Evolutionary conservation across 2,797 vertebrate species (phyloP).

Genomic region (Halcyon leucocephala): DNA sequence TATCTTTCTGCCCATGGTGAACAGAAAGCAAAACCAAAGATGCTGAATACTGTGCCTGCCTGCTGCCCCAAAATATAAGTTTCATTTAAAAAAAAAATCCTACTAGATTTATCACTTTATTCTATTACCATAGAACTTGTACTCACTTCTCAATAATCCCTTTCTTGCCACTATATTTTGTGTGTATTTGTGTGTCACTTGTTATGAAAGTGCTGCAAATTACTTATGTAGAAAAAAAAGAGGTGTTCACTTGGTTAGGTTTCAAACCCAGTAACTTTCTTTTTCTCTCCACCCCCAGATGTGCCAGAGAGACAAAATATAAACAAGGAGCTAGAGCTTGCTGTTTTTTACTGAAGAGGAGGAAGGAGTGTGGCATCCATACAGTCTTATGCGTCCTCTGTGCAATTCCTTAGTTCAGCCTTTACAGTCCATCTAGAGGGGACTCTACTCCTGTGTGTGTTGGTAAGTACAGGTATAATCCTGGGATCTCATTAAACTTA

Average conservation of each 20-base stretch:
- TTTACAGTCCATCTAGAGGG: not conserved
- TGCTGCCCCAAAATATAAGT: not conserved
- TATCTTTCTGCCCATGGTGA: not conserved
- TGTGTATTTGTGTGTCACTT: not conserved
- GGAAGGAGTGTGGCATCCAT: rapidly evolving
- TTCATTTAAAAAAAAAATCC: not conserved
- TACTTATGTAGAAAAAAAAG: not conserved
- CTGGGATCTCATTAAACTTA: slow-evolving; percentile 19
- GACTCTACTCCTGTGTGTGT: not conserved
- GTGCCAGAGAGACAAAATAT: not conserved
- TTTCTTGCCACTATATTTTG: not conserved
- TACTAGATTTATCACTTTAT: not conserved
- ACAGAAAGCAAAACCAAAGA: not conserved
- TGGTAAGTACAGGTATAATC: not conserved
- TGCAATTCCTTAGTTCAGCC: not conserved
- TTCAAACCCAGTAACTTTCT: not conserved
- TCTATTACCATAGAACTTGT: rapidly evolving
- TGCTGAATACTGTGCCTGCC: not conserved
- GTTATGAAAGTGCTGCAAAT: not conserved
- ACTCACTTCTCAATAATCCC: not conserved
- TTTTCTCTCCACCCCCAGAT: not conserved
- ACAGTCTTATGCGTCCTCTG: not conserved
- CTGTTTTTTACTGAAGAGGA: not conserved
- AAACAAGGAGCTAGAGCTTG: not conserved
- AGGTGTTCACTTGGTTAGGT: not conserved